Base-by-base conservation (phyloP, 2,888 invertebrate species). In the Leptinotarsa juncta region DNA sequence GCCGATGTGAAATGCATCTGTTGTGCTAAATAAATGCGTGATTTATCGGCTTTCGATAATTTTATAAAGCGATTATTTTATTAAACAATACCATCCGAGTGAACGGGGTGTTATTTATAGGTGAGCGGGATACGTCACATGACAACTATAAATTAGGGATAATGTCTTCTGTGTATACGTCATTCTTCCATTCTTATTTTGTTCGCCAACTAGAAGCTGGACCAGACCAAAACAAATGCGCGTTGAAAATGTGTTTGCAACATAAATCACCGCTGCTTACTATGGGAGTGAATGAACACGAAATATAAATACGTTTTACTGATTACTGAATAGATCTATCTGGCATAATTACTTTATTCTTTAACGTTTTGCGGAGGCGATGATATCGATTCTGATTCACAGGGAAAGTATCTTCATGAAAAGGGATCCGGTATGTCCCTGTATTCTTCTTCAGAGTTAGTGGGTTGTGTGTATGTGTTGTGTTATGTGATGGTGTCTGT, bases 1-100 rank as follows among this genome's bases (percentile, higher is more conserved):
- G 83, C 83, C 82, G 84, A 84, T 83, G 83, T 84, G 85, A 82
- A 85, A 85, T 86, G 86, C 87, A 87, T 87, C 87, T 87, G 87
- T 85, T 84, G 83, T 83, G 78, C 85, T 85, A 85, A 85, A 87
- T 86, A 85, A 85, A 83, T 83, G 77, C 78, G 77, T 86, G 87
- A 87, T 87, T 87, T 87, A 87, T 86, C 74, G 81, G 81, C 81
- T 84, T 85, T 83, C 85, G 82, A 85, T 85, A 84, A 84, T 84
- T 85, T 84, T 85, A 83, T 84, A 84, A 84, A 85, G 85, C 85
- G 84, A 84, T 86, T 85, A 85, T 86, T 85, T 85, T 85, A 84
- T 85, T 86, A 85, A 86, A 86, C 84, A 84, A 84, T 83, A 81
- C 82, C 80, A 78, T 81, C 78, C 77, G 77, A 79, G 79, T 78